Base-by-base conservation (phyloP, 2,113 vertebrate species). In the Lepisosteus oculatus region DNA sequence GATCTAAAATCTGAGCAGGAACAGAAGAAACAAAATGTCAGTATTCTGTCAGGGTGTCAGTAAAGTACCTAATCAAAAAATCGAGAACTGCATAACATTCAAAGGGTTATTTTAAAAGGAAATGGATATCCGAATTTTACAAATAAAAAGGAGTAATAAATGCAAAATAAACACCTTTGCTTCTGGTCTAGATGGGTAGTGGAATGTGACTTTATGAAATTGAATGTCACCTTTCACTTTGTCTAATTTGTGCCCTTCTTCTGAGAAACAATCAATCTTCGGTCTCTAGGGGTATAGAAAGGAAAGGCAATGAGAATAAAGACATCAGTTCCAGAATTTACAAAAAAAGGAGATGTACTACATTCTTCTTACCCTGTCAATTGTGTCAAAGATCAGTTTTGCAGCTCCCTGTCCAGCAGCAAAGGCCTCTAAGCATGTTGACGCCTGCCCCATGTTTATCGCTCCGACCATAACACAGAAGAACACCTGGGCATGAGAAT, bases 391-490 rank as follows among this genome's bases (percentile, higher is more conserved):
- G 59, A 93, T 87, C 51, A 6, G 74, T 65, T 83, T 90, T 43
- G 92, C 90, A 43, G 92, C 91, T 54, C 90, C 89, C 0, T 87
- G 85, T 8, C 92, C 92, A 14, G 87, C 87, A 4, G 89, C 88
- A 8, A 93, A 93, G 3, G 88, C 88, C 74, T 93, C 90, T 47
- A 92, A 76, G 72, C 90, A 92, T 0, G 90, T 81, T 0, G 89
- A 91, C 3, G 90, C 89, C 70, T 91, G 87, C 4, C 91, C 91
- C 43, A 93, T 77, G 70, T 88, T 88, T 59, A 90, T 84, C 3
- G 91, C 91, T 12, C 83, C 92, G 70, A 86, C 75, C 6, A 92
- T 84, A 3, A 93, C 87, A 14, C 88, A 91, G 78, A 92, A 92
- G 69, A 93, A 92, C 4, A 92, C 89, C 92, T 93, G 69, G 2